Evolutionary conservation across 92 coral and sea anemone species (phyloP).

Genomic region (Siderastrea siderea): DNA sequence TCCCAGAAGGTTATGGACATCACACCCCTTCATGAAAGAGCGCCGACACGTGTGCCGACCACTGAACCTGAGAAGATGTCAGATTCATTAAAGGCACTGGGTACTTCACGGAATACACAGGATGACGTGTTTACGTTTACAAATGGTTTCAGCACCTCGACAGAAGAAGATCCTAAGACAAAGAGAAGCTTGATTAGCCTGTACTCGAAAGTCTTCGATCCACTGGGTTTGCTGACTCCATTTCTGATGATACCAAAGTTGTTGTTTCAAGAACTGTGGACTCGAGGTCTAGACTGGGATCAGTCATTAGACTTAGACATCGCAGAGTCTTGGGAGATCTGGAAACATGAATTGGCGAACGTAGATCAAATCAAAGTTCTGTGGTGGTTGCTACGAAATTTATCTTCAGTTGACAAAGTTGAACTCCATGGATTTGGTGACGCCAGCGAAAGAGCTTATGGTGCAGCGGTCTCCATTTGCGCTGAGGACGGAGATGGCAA

Average conservation of each 20-base stretch:
- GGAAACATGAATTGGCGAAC: constrained; percentile 27
- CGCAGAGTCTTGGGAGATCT: background rate
- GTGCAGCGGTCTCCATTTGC: background rate
- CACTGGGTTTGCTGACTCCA: constrained; percentile 35
- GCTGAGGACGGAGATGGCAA: background rate
- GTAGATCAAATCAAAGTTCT: background rate
- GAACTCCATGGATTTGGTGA: constrained; percentile 1
- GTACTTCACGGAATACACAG: background rate
- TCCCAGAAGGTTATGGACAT: too few relatives aligned
- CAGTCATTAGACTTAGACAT: background rate
- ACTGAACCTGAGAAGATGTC: background rate
- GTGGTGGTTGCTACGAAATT: background rate
- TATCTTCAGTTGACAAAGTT: background rate
- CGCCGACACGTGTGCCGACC: background rate
- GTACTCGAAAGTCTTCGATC: constrained; percentile 35
- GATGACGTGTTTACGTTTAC: constrained; percentile 1
- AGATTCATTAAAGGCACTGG: background rate
- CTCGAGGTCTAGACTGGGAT: constrained; percentile 37
- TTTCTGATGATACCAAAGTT: constrained; percentile 29
- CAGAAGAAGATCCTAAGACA: constrained; percentile 8
- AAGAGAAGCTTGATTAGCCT: constrained; percentile 41
- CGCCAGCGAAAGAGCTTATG: background rate
- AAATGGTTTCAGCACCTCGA: background rate
- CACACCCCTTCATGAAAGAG: background rate
- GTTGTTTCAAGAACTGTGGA: constrained; percentile 42